Conservation (phyloP, 2,797 vertebrate species). For the Cirrhinus mrigala region DNA sequence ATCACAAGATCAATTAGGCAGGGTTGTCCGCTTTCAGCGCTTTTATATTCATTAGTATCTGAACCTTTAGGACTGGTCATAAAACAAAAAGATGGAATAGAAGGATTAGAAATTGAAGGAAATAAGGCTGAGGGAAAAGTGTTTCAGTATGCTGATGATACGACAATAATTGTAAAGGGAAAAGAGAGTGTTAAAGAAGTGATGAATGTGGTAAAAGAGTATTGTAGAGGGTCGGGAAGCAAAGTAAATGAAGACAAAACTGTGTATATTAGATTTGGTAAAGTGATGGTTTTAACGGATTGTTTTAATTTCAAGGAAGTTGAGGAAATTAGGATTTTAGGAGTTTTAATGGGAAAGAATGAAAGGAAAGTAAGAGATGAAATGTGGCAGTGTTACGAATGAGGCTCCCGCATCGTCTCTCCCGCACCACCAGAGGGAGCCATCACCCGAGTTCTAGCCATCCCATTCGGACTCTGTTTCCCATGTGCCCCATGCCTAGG, state of each 20-base stretch:
- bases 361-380: neutral
- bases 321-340: neutral
- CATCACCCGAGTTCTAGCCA: too few species aligned
- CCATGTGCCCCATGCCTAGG: too few species aligned
- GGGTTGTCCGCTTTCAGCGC: neutral
- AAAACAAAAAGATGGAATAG: neutral
- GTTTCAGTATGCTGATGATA: neutral
- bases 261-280: neutral
- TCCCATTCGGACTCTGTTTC: too few species aligned
- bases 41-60: neutral
- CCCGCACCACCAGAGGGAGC: too few species aligned
- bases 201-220: neutral
- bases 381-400: too few species aligned
- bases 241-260: neutral
- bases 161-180: neutral
- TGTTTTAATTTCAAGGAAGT: neutral
- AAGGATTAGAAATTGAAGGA: neutral
- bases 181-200: neutral
- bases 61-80: neutral
- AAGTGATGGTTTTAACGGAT: fast-evolving
- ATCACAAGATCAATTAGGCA: neutral
- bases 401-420: too few species aligned
- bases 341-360: neutral
- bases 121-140: neutral
- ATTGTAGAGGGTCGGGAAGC: neutral